Conservation (phyloP, 2,888 invertebrate genomes). For the Papilio gigon region DNA sequence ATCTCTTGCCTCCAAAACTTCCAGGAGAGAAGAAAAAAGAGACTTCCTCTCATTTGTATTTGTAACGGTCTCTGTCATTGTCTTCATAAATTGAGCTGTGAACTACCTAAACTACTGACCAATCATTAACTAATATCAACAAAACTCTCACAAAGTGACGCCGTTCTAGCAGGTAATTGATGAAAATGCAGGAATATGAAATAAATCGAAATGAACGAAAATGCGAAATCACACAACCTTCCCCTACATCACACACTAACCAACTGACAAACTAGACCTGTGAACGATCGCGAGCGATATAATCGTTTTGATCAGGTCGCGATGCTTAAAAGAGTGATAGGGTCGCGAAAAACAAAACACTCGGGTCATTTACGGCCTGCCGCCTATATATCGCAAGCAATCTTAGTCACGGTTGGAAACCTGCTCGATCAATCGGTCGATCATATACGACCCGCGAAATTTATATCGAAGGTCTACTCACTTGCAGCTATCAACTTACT, state of each 20-base stretch:
- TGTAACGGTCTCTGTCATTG: slow-evolving; percentile 80
- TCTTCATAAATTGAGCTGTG: slow-evolving; percentile 39
- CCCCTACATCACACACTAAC: slow-evolving; percentile 55
- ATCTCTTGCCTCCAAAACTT: slow-evolving; percentile 70
- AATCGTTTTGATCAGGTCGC: too few species aligned
- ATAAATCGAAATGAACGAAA: slow-evolving; percentile 61
- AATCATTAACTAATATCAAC: slow-evolving; percentile 37
- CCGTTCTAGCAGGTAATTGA: slow-evolving; percentile 42
- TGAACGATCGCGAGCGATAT: too few species aligned
- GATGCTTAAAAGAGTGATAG: too few species aligned
- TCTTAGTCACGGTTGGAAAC: too few species aligned
- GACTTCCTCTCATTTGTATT: slow-evolving; percentile 73
- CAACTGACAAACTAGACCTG: slow-evolving; percentile 55
- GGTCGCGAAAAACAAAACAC: too few species aligned
- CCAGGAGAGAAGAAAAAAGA: slow-evolving; percentile 73
- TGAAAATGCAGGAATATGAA: slow-evolving; percentile 36
- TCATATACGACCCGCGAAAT: too few species aligned
- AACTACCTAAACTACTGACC: slow-evolving; percentile 24
- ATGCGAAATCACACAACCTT: slow-evolving; percentile 64
- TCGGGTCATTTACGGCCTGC: too few species aligned
- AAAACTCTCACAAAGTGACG: slow-evolving; percentile 8
- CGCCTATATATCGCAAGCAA: too few species aligned
- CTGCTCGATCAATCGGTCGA: too few species aligned
- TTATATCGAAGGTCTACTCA: too few species aligned
- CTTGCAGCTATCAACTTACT: too few species aligned